These are phyloP conservation scores for Uropetala carovei DNA, from an alignment of 2,888 invertebrate genomes.

Conservation along the genomic window DNA sequence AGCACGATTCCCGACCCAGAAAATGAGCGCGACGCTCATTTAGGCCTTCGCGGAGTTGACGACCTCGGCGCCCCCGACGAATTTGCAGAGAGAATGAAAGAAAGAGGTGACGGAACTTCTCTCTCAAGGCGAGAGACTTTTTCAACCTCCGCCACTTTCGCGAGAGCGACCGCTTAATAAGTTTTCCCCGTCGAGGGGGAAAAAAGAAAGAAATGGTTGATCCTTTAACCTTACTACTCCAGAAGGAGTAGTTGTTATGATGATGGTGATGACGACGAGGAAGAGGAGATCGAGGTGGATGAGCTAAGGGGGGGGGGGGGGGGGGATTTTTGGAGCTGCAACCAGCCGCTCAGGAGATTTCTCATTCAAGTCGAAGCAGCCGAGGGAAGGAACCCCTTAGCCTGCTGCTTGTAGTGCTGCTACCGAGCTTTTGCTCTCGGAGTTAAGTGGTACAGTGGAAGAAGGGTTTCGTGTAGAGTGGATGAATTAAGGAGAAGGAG, in stretches of 20 bases:
- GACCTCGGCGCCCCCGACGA: neutral
- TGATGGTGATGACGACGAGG: neutral
- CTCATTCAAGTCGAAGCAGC: neutral
- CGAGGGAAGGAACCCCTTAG: neutral
- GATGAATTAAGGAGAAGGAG: slow-evolving; percentile 1
- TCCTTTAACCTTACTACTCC: too few relatives aligned
- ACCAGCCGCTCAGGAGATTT: neutral
- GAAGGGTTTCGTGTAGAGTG: neutral
- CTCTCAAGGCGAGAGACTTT: neutral
- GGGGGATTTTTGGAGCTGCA: neutral
- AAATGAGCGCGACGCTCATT: neutral
- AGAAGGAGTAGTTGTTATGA: neutral
- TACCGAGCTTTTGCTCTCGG: neutral
- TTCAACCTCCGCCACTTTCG: neutral
- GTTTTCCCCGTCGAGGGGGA: neutral
- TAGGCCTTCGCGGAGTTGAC: neutral
- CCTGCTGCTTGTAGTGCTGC: neutral
- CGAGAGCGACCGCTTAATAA: neutral
- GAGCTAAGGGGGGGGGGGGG: neutral
- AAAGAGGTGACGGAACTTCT: neutral
- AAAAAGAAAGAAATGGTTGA: too few relatives aligned
- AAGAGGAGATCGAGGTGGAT: neutral
- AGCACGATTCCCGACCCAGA: neutral
- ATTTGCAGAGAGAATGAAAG: neutral
- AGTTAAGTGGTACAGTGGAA: neutral